Conservation (phyloP, 2,113 vertebrate genomes). For the Glaucomys volans region DNA sequence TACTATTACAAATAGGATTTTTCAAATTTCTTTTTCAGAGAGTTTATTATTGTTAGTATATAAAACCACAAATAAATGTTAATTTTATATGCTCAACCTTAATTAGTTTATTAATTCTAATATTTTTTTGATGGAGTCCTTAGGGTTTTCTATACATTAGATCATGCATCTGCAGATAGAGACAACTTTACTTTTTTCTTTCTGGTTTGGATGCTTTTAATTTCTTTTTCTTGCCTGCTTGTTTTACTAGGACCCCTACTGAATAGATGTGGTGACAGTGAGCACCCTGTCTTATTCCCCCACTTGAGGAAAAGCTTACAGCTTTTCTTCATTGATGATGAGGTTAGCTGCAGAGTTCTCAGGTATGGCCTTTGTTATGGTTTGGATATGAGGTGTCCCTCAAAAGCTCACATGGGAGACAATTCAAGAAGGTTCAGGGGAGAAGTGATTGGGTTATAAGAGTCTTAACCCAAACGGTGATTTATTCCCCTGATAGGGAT, state of each 20-base stretch:
- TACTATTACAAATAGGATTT: neutral
- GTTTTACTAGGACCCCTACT: neutral
- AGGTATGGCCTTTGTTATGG: neutral
- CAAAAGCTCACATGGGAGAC: no score
- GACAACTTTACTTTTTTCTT: neutral
- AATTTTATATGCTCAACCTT: neutral
- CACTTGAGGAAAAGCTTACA: neutral
- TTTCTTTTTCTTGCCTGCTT: neutral
- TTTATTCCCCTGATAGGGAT: no score
- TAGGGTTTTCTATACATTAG: neutral
- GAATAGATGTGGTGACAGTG: neutral
- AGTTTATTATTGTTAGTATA: neutral
- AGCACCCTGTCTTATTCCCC: neutral
- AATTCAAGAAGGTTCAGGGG: no score
- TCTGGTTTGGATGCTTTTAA: neutral
- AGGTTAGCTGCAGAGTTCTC: no score
- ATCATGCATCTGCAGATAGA: neutral
- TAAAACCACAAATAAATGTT: neutral
- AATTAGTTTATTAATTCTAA: neutral
- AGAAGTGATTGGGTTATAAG: no score
- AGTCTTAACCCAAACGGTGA: no score
- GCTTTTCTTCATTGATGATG: neutral
- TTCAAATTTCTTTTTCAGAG: neutral
- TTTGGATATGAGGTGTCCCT: no score
- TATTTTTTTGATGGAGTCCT: neutral